These are phyloP conservation scores for Gnatocerus cornutus DNA, from an alignment of 2,888 invertebrate genomes.

Conservation along the genomic window DNA sequence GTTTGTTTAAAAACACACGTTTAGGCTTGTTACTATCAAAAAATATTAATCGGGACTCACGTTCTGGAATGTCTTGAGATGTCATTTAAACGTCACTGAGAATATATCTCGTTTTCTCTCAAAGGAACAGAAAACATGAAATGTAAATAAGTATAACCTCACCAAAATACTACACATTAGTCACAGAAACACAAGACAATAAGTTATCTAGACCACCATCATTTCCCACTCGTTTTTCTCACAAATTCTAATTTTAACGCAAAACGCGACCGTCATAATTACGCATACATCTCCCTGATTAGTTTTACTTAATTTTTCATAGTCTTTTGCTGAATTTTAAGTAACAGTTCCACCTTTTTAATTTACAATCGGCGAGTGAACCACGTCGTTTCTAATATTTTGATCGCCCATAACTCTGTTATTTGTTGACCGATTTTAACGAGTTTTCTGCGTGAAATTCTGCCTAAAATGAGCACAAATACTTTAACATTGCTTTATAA, in stretches of 20 bases:
- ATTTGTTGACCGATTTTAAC: too few relatives aligned
- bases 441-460: too few relatives aligned
- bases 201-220: constrained; percentile 20
- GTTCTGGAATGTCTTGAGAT: constrained; percentile 23
- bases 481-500: too few relatives aligned
- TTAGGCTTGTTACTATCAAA: constrained; percentile 28
- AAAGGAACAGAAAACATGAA: constrained; percentile 32
- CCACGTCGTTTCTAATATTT: too few relatives aligned
- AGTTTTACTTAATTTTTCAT: background rate
- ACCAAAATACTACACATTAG: constrained; percentile 32
- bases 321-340: too few relatives aligned
- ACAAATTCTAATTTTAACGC: constrained; percentile 12
- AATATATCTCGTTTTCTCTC: constrained; percentile 35
- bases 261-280: constrained; percentile 18
- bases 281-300: background rate
- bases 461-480: too few relatives aligned
- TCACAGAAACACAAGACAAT: constrained; percentile 25
- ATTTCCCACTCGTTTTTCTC: constrained; percentile 15
- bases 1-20: too few relatives aligned
- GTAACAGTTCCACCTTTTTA: too few relatives aligned
- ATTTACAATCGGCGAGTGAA: too few relatives aligned
- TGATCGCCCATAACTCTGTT: too few relatives aligned
- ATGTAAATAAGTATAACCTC: constrained; percentile 34
- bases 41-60: constrained; percentile 31
- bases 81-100: constrained; percentile 30